These are phyloP conservation scores for Nanorana parkeri DNA, from an alignment of 2,113 vertebrate genomes.

Conservation along the genomic window DNA sequence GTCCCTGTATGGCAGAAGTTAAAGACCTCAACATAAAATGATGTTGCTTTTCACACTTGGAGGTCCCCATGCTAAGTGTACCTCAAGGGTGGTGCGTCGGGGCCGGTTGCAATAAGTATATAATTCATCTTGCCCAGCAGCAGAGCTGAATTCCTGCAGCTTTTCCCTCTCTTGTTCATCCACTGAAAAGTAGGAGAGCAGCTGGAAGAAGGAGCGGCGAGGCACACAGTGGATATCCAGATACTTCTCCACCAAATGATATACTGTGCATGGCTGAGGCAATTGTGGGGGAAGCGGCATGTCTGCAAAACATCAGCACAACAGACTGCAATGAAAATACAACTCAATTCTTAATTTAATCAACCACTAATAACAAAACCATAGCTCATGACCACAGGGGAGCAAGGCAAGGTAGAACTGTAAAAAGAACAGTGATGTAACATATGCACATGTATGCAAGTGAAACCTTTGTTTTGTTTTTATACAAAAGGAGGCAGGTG, in stretches of 20 bases:
- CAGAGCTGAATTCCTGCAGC: conserved; percentile 86
- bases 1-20: no score
- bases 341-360: no score
- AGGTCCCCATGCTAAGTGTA: conserved; percentile 55
- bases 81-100: conserved; percentile 88
- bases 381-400: no score
- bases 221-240: conserved; percentile 88
- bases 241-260: conserved; percentile 78
- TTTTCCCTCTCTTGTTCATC: conserved; percentile 84
- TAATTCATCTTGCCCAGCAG: conserved; percentile 85
- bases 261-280: conserved; percentile 82
- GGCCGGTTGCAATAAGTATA: conserved; percentile 86
- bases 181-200: conserved; percentile 78
- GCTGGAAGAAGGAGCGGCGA: conserved; percentile 90
- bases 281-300: conserved; percentile 71
- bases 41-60: no score
- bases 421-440: no score
- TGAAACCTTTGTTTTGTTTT: no score
- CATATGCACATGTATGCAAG: no score
- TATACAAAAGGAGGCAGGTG: no score
- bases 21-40: no score
- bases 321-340: neutral
- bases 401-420: no score
- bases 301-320: conserved; percentile 47
- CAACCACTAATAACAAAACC: no score